Conservation (phyloP, 2,797 vertebrate species). For the Eulemur rubriventer region DNA sequence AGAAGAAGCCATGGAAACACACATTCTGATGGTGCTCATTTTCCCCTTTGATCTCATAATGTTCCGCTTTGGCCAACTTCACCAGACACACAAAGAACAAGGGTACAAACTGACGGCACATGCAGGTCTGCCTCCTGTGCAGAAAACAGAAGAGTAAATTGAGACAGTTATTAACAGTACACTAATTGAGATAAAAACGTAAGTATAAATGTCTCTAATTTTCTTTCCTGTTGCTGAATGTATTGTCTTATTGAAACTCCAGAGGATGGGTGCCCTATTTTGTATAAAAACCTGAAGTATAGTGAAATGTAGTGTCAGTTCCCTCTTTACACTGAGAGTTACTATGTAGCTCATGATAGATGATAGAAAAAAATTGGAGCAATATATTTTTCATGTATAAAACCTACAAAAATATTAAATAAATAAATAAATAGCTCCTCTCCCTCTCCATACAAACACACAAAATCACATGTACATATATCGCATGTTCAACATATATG, state of each 20-base stretch:
- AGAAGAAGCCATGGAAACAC: neutral
- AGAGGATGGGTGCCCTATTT: neutral
- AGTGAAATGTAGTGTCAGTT: neutral
- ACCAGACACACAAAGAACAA: neutral
- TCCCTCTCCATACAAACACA: neutral
- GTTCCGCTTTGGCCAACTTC: neutral
- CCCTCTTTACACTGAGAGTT: neutral
- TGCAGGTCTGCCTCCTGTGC: neutral
- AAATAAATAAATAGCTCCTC: neutral
- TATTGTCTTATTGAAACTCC: neutral
- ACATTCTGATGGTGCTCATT: neutral
- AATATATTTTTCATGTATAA: neutral
- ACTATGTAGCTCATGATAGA: neutral
- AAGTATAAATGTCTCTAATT: neutral
- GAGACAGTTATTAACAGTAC: neutral
- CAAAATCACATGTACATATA: neutral
- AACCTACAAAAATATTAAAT: neutral
- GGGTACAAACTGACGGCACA: too few relatives aligned
- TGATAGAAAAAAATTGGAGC: neutral
- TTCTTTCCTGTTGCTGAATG: neutral
- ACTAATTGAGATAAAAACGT: neutral
- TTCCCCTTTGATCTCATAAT: neutral
- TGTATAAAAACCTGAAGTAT: neutral
- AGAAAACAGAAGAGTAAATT: neutral
- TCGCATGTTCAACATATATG: neutral